Base-by-base conservation (phyloP, 2,888 invertebrate species). In the Schizotus pectinicornis region DNA sequence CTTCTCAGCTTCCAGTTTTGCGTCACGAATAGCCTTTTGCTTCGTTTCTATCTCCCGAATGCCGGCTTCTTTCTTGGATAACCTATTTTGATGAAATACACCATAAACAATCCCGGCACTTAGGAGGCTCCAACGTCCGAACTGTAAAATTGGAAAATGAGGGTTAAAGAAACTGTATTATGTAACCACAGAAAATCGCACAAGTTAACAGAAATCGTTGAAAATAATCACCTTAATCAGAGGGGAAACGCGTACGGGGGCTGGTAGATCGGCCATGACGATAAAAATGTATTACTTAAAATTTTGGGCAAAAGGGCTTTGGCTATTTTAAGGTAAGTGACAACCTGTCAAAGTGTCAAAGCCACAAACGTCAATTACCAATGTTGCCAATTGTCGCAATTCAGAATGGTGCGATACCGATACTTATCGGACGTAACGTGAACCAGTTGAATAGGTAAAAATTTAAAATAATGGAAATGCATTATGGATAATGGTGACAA, bases 111-210 rank as follows among this genome's bases (percentile, higher is more conserved):
- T 80, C 31, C 94, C 94, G 0, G 84, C 81, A 0, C 84, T 76
- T 2, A 94, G 83, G 72, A 93, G 83, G 53, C 88, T 88, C 92
- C 93, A 94, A 75, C 94, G 85, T 56, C 88, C 88, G 73, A 92
- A 91, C 91, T 92, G 78, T 6, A 82, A 61, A 48, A 38, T 38
- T 6, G 36, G 51, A 6, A 82, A 61, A 48, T 42, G n/a, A 33
- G 51, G 62, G 61, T 64, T 67, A 65, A 32, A 22, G 22, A 2
- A 22, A 3, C 22, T 22, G 22, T 5, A 22, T 22, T 22, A 22
- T 22, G 22, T 22, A 22, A 22, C 22, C 22, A 22, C 22, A 5
- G 5, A 2, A 36, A 47, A 46, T 8, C 3, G 30, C n/a, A 11
- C 6, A 14, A 14, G 31, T 6, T 36, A 34, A 11, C 8, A 14